Percentiles rank a stretch among this genome's conserved stretches.
These are phyloP conservation scores for Galendromus occidentalis DNA, from an alignment of 1,140 invertebrate species.

Conservation along the genomic window DNA sequence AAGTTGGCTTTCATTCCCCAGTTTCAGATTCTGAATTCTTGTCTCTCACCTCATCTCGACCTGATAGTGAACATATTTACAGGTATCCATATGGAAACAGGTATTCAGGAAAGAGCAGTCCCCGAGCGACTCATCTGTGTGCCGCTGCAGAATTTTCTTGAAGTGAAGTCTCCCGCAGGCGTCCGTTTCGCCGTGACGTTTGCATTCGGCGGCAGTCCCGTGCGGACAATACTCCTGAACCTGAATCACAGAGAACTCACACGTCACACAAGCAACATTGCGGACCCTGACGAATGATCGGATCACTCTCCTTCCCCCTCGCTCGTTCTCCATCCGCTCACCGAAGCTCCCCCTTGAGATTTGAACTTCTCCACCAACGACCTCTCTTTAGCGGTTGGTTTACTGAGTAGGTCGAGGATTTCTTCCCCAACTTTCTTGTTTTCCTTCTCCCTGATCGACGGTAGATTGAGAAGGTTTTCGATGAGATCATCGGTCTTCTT, in stretches of 20 bases:
- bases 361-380: conserved; percentile 79
- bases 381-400: conserved; percentile 85
- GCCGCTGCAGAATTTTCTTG: conserved; percentile 86
- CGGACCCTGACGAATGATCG: conserved; percentile 10
- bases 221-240: conserved; percentile 83
- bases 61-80: conserved; percentile 92
- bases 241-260: conserved; percentile 42
- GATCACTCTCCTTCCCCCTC: too few relatives aligned
- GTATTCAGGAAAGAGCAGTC: conserved; percentile 96
- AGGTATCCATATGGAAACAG: conserved; percentile 96
- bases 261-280: background rate
- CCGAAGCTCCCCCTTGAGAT: conserved; percentile 53
- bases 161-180: conserved; percentile 82
- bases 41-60: conserved; percentile 42
- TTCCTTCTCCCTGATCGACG: conserved; percentile 81
- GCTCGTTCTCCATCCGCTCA: conserved; percentile 20
- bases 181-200: conserved; percentile 30
- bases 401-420: conserved; percentile 75
- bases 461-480: conserved; percentile 68
- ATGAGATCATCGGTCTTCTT: conserved; percentile 15
- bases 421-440: conserved; percentile 88
- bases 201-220: conserved; percentile 73
- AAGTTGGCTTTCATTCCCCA: too few relatives aligned
- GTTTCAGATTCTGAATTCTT: background rate
- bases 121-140: conserved; percentile 84